Evolutionary conservation across 2,888 invertebrate species (phyloP).

Genomic region (Drosophila prostipennis): DNA sequence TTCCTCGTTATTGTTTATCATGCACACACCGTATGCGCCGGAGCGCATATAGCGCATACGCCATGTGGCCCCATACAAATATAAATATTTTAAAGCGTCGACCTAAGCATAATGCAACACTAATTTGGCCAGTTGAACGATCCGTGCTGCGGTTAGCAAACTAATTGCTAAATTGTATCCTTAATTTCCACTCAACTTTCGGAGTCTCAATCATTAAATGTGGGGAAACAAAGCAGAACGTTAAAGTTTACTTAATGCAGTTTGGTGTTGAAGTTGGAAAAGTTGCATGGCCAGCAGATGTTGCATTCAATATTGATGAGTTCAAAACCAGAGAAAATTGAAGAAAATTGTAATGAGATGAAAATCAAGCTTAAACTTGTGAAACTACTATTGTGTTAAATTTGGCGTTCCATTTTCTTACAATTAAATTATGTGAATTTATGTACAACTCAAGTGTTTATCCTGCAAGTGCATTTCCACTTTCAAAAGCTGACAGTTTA

Average conservation of each 20-base stretch:
- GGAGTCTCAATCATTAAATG: constrained; percentile 12
- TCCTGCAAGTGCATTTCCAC: constrained; percentile 10
- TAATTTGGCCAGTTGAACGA: background rate
- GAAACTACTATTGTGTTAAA: too few species aligned
- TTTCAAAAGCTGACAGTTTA: background rate
- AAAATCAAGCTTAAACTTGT: background rate
- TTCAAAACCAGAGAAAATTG: background rate
- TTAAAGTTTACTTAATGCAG: constrained; percentile 14
- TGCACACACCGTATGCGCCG: constrained; percentile 41
- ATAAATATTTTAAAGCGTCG: constrained; percentile 57
- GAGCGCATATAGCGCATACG: constrained; percentile 60
- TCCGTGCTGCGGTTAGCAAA: background rate
- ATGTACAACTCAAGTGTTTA: background rate
- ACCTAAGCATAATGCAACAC: constrained; percentile 16
- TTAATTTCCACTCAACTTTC: constrained; percentile 4
- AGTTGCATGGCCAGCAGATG: constrained; percentile 16
- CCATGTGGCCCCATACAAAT: constrained; percentile 53
- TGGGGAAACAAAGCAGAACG: background rate
- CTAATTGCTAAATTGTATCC: constrained; percentile 12
- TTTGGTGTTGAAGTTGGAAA: too few species aligned
- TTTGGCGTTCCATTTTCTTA: background rate
- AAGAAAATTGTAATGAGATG: constrained; percentile 5
- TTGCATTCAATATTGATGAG: constrained; percentile 12
- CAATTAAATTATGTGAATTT: background rate
- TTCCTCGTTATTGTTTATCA: constrained; percentile 72